These are phyloP conservation scores for Myxocyprinus asiaticus DNA, from an alignment of 2,113 vertebrate species.

Conservation along the genomic window DNA sequence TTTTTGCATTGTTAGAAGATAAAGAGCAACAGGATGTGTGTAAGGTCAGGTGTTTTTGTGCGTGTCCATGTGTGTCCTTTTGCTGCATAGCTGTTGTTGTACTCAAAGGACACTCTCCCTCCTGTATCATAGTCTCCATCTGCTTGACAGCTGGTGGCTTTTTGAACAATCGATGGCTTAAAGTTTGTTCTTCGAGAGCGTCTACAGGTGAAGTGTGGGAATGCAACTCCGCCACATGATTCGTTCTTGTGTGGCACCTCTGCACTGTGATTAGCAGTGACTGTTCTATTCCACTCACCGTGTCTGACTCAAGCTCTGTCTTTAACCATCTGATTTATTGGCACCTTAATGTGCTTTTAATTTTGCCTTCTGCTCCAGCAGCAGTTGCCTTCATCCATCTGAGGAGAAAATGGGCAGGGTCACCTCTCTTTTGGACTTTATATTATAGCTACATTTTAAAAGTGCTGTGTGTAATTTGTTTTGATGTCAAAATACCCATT, in stretches of 20 bases:
- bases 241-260: slow-evolving; percentile 9
- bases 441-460: background rate
- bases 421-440: background rate
- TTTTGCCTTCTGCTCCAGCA: slow-evolving; percentile 49
- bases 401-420: background rate
- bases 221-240: slow-evolving; percentile 31
- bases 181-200: slow-evolving; percentile 4
- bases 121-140: slow-evolving; percentile 8
- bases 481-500: too few species aligned
- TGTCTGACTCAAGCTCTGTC: slow-evolving; percentile 15
- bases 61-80: background rate
- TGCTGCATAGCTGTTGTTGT: too few species aligned
- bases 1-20: background rate
- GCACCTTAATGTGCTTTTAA: slow-evolving; percentile 67
- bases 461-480: background rate
- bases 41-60: background rate
- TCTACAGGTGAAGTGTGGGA: slow-evolving; percentile 34
- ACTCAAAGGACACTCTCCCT: too few species aligned
- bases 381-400: slow-evolving; percentile 14
- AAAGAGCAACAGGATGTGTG: background rate
- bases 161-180: background rate
- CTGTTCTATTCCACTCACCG: slow-evolving; percentile 65
- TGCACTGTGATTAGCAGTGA: slow-evolving; percentile 62
- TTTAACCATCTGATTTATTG: slow-evolving; percentile 66
- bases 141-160: background rate